These are phyloP conservation scores for Glyphotaelius pellucidus DNA, from an alignment of 2,888 invertebrate genomes.

Conservation along the genomic window DNA sequence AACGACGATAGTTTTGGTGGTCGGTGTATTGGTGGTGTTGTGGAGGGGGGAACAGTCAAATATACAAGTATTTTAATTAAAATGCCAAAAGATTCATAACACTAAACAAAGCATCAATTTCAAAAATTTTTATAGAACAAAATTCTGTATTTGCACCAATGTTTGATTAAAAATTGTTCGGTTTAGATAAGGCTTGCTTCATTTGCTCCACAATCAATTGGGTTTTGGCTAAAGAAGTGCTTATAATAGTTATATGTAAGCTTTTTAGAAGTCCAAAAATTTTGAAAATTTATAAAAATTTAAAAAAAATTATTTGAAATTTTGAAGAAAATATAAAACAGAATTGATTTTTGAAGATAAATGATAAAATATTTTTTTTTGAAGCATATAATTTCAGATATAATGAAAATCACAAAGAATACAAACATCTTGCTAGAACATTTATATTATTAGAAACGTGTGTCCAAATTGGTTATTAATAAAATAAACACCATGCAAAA, in stretches of 20 bases:
- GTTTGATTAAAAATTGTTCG: background rate
- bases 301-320: background rate
- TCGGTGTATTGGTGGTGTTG: constrained; percentile 67
- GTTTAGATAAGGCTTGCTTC: background rate
- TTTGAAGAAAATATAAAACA: constrained; percentile 21
- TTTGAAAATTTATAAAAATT: background rate
- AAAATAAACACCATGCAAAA: constrained; percentile 8
- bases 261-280: background rate
- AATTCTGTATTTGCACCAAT: background rate
- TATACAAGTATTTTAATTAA: constrained; percentile 69
- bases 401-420: background rate
- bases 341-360: constrained; percentile 43
- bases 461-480: background rate
- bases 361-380: constrained; percentile 57
- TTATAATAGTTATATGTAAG: background rate
- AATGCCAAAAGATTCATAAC: constrained; percentile 67
- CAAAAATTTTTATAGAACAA: background rate
- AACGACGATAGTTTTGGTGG: constrained; percentile 70
- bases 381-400: background rate
- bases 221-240: background rate
- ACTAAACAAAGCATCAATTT: constrained; percentile 65
- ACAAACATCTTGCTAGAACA: background rate
- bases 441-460: no score
- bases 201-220: background rate
- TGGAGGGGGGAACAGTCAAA: constrained; percentile 40